These are phyloP conservation scores for Phallusia fumigata DNA, from an alignment of 23 tunicate species.

Conservation along the genomic window DNA sequence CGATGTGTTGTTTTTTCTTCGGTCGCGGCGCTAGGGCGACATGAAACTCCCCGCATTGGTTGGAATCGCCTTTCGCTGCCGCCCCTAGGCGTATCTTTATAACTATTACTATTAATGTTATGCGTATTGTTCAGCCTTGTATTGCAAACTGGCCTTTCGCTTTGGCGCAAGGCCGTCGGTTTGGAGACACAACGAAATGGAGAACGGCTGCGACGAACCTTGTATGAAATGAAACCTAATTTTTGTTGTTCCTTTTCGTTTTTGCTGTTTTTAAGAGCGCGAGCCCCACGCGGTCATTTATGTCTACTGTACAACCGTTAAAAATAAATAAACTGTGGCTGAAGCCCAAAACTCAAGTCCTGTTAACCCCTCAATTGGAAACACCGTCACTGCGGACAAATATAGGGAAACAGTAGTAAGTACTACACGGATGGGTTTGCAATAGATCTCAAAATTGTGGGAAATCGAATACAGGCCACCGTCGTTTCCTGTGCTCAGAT, in stretches of 20 bases:
- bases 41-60: not conserved
- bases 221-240: not conserved
- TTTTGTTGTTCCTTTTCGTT: conserved; percentile 7
- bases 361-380: too few species aligned
- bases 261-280: conserved; percentile 10
- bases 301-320: conserved; percentile 13
- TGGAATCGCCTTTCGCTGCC: not conserved
- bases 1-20: not conserved
- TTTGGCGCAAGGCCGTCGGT: not conserved
- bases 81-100: too few species aligned
- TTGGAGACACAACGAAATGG: not conserved
- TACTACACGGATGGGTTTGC: too few species aligned
- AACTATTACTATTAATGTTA: too few species aligned
- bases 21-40: conserved; percentile 5
- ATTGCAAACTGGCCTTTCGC: not conserved
- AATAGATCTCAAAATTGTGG: too few species aligned
- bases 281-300: not conserved
- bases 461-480: too few species aligned
- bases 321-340: not conserved
- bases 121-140: not conserved
- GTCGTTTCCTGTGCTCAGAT: too few species aligned
- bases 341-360: not conserved
- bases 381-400: too few species aligned
- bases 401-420: too few species aligned
- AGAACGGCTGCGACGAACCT: not conserved